A percentile compares a stretch with the other conserved stretches of the same genome.
These are phyloP conservation scores for Vireo altiloquus DNA, from an alignment of 2,113 vertebrate genomes.

Conservation along the genomic window DNA sequence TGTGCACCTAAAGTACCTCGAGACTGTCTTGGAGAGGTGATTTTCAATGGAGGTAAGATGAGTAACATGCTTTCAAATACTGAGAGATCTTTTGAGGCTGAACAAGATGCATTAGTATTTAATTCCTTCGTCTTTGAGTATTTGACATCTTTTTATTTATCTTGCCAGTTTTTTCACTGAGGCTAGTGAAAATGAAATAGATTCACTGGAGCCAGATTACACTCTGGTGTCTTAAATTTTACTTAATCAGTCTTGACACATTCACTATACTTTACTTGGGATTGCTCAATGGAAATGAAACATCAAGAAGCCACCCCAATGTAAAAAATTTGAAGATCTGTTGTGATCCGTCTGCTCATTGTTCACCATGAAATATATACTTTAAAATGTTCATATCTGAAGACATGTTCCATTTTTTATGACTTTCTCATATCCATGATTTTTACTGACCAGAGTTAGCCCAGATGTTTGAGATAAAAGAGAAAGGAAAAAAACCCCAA, in stretches of 20 bases:
- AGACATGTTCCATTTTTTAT: neutral
- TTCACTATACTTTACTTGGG: neutral
- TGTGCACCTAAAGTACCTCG: conserved; percentile 95
- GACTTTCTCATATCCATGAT: neutral
- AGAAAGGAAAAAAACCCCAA: neutral
- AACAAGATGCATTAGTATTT: neutral
- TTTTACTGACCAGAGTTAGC: neutral
- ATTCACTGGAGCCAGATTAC: neutral
- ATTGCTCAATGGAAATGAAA: neutral
- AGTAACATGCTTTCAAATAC: neutral
- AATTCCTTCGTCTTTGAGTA: neutral
- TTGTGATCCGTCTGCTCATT: neutral
- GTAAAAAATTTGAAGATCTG: neutral
- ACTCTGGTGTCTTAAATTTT: neutral
- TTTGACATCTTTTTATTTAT: neutral
- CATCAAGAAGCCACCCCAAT: neutral
- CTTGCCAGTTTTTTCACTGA: neutral
- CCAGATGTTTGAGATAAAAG: neutral
- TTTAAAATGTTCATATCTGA: neutral
- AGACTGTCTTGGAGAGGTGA: conserved; percentile 94
- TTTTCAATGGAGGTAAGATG: conserved; percentile 90
- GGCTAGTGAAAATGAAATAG: neutral
- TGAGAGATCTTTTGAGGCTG: neutral
- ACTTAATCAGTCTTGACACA: neutral
- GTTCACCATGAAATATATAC: neutral